Base-by-base conservation (phyloP, 2,113 vertebrate species). In the Nibea albiflora region DNA sequence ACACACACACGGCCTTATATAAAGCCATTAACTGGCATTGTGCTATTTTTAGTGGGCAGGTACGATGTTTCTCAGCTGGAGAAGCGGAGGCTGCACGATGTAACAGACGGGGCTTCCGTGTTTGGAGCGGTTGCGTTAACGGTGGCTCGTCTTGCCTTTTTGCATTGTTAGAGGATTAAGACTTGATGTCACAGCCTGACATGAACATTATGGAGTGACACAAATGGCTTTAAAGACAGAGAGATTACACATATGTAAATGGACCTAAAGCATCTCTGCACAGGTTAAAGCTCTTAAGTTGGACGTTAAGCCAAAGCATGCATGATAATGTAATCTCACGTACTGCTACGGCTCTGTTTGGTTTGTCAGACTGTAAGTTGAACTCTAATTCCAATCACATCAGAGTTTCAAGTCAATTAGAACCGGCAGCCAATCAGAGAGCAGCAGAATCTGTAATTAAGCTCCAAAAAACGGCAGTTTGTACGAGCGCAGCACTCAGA, bases 11-110 rank as follows among this genome's bases (percentile, higher is more conserved):
- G 52, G 74, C 54, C 90, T 92, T 92, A 93, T 78, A 88, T 92
- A 93, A 93, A 92, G 80, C 92, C 91, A 91, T 93, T 90, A 91
- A 87, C 88, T n/a, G 57, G 62, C 66, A 11, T 69, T 39, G 70
- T 50, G 87, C 87, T 93, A 92, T 92, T 92, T 91, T 84, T 90
- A 90, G 85, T 44, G 76, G 76, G 83, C 91, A 92, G 92, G 92
- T 93, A 91, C 79, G 66, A 62, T 5, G 78, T 50, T 79, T 67
- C 88, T 87, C 78, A 82, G 79, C 81, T 69, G 2, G 54, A 77
- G 78, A 76, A 73, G 52, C 35, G 5, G 50, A 57, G 62, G 71
- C 76, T 12, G 73, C 63, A 61, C 46, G 44, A n/a, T n/a, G n/a
- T n/a, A n/a, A n/a, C n/a, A 84, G 83, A 83, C 52, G 76, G 75